A percentile compares a stretch with the other conserved stretches of the same genome.
Evolutionary conservation across 2,113 vertebrate genomes (phyloP).

Genomic region (Panthera tigris): DNA sequence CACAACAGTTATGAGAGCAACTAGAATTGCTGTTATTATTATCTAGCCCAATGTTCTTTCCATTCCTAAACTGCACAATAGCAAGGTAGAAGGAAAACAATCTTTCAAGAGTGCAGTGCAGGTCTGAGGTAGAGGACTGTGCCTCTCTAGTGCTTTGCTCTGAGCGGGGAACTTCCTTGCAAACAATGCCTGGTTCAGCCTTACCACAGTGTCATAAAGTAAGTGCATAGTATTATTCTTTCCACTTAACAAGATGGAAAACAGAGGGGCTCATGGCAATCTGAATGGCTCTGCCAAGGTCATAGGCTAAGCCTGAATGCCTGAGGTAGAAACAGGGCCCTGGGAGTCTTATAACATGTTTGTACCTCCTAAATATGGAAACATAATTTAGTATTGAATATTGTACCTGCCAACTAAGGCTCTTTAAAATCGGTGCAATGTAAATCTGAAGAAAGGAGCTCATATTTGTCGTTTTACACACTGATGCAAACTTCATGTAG

Average conservation of each 20-base stretch:
- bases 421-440: not conserved
- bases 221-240: not conserved
- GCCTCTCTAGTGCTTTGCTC: not conserved
- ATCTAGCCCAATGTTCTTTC: not conserved
- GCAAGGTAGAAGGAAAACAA: not conserved
- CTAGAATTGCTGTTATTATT: not conserved
- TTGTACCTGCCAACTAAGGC: not conserved
- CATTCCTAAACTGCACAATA: not conserved
- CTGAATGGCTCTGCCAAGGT: conserved; percentile 23
- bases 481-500: not conserved
- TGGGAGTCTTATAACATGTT: not conserved
- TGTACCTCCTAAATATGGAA: not conserved
- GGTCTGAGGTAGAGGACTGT: not conserved
- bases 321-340: not conserved
- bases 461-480: not conserved
- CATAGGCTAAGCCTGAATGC: not conserved
- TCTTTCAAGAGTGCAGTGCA: not conserved
- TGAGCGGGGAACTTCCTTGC: not conserved
- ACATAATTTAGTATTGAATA: not conserved
- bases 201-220: not conserved
- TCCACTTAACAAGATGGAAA: not conserved
- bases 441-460: not conserved
- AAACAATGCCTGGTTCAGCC: not conserved
- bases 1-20: not conserved
- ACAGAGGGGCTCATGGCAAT: not conserved